A percentile compares a stretch with the other conserved stretches of the same genome.
Evolutionary conservation across 2,113 vertebrate genomes (phyloP).

Genomic region (Thinocorus orbignyianus): DNA sequence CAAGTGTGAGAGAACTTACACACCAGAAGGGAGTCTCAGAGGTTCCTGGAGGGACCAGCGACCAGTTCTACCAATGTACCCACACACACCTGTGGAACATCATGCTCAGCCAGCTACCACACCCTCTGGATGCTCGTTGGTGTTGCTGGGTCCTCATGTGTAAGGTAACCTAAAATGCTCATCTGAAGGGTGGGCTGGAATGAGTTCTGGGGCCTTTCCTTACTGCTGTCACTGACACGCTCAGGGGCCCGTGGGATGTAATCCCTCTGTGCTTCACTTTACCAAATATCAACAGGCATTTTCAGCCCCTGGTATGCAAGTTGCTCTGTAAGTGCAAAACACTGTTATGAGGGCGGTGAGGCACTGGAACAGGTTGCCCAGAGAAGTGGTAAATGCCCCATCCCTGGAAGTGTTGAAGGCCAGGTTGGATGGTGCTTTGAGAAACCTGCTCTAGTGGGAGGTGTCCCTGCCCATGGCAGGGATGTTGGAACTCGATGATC

Average conservation of each 20-base stretch:
- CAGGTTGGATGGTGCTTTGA: no score
- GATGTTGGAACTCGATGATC: no score
- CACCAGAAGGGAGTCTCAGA: not conserved
- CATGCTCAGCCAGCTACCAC: not conserved
- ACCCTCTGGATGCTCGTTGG: not conserved
- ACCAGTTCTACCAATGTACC: no score
- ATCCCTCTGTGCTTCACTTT: not conserved
- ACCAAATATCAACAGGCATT: not conserved
- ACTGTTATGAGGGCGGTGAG: no score
- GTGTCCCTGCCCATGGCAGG: no score
- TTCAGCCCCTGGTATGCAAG: not conserved
- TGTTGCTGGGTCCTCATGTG: not conserved
- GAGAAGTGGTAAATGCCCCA: no score
- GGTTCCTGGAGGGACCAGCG: not conserved
- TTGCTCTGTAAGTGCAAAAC: not conserved
- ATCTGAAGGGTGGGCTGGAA: not conserved
- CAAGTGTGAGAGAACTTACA: not conserved
- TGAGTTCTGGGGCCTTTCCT: not conserved
- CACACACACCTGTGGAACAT: fast-evolving
- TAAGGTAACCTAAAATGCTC: not conserved
- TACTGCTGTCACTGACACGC: not conserved
- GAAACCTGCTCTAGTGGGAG: no score
- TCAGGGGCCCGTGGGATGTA: not conserved
- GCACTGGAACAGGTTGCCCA: no score
- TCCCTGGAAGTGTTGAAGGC: no score